A percentile compares a stretch with the other conserved stretches of the same genome.
These are phyloP conservation scores for Agrypnia vestita DNA, from an alignment of 1,140 invertebrate species.

Conservation along the genomic window DNA sequence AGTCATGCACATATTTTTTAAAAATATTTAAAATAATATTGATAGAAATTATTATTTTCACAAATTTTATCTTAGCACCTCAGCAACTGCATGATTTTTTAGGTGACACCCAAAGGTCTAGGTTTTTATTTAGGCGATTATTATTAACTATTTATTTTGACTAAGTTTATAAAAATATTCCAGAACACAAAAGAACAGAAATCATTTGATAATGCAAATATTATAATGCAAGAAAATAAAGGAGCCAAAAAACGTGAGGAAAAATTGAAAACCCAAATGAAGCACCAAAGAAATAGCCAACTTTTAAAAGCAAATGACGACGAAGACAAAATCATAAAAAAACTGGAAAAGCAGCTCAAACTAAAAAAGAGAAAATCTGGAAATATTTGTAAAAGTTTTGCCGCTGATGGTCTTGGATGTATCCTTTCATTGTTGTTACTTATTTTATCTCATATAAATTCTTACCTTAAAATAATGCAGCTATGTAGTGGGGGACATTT, in stretches of 20 bases:
- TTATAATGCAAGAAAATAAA: slow-evolving; percentile 63
- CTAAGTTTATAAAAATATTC: slow-evolving; percentile 19
- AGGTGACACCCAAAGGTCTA: not conserved
- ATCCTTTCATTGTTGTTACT: slow-evolving; percentile 74
- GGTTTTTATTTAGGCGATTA: not conserved
- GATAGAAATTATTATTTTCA: too few species aligned
- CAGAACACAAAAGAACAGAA: not conserved
- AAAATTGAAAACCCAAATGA: slow-evolving; percentile 73
- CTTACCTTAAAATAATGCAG: too few species aligned
- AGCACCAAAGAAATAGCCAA: slow-evolving; percentile 76
- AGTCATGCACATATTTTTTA: too few species aligned
- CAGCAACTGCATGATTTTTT: too few species aligned
- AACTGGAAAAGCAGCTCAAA: slow-evolving; percentile 88
- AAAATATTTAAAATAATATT: too few species aligned
- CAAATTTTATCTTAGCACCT: too few species aligned
- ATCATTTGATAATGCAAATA: slow-evolving; percentile 21
- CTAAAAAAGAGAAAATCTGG: slow-evolving; percentile 86
- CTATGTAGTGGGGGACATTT: too few species aligned
- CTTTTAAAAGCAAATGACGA: slow-evolving; percentile 81
- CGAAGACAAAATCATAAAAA: slow-evolving; percentile 87
- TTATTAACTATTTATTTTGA: not conserved
- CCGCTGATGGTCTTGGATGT: slow-evolving; percentile 90
- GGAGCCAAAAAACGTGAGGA: slow-evolving; percentile 69
- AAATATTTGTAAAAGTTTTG: slow-evolving; percentile 84
- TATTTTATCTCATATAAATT: slow-evolving; percentile 15